Evolutionary conservation across 2,113 vertebrate species (phyloP).

Genomic region (Rhipidura dahli): DNA sequence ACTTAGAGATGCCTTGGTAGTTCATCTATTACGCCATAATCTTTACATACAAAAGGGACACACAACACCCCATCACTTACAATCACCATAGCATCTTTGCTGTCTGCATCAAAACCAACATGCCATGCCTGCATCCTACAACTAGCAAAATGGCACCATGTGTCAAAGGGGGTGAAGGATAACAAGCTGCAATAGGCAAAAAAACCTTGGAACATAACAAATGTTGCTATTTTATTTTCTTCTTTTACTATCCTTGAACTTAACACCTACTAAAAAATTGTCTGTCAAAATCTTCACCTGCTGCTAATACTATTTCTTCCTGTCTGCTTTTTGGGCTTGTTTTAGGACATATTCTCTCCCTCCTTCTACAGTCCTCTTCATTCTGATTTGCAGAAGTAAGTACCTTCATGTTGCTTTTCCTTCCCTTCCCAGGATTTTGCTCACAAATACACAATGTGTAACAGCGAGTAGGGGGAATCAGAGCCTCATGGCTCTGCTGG

Average conservation of each 20-base stretch:
- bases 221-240: not conserved
- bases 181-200: not conserved
- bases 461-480: rapidly evolving
- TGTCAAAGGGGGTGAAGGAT: not conserved
- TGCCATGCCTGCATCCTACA: not conserved
- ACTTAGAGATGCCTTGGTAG: not conserved
- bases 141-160: not conserved
- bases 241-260: not conserved
- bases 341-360: not conserved
- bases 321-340: not conserved
- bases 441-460: not conserved
- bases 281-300: not conserved
- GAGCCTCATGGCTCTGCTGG: not conserved
- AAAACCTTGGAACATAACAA: not conserved
- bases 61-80: not conserved
- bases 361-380: not conserved
- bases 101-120: not conserved
- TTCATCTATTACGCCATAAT: not conserved
- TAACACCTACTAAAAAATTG: not conserved
- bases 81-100: not conserved
- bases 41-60: not conserved
- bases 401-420: not conserved
- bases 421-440: not conserved
- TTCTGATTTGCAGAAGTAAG: not conserved
- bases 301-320: not conserved